A percentile compares a stretch with the other conserved stretches of the same genome.
These are phyloP conservation scores for Amazona vittata DNA, from an alignment of 2,113 vertebrate genomes.

Conservation along the genomic window DNA sequence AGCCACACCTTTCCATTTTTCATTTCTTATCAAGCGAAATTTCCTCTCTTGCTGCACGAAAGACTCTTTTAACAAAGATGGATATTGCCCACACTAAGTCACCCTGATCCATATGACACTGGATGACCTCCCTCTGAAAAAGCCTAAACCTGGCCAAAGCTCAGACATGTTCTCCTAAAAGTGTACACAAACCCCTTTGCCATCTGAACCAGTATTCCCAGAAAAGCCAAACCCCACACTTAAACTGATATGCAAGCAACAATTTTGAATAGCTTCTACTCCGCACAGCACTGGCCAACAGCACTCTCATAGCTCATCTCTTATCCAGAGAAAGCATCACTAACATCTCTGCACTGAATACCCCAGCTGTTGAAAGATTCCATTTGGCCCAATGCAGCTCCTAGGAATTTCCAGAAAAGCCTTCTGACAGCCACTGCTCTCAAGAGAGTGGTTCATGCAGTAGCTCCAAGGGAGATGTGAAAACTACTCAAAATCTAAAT, in stretches of 20 bases:
- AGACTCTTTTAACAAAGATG: background rate
- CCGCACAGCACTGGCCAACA: background rate
- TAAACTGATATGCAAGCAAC: background rate
- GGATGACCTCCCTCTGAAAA: background rate
- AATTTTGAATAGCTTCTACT: background rate
- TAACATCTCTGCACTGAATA: background rate
- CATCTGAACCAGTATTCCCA: background rate
- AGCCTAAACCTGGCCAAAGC: background rate
- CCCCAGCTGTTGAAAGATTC: background rate
- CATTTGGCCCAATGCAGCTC: background rate
- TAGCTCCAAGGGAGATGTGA: background rate
- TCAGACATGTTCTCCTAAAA: background rate
- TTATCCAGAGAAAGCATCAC: background rate
- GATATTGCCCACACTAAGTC: background rate
- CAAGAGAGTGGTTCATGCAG: background rate
- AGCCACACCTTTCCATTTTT: background rate
- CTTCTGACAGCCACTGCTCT: background rate
- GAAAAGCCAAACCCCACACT: background rate
- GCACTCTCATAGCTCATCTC: background rate
- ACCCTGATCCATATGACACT: background rate
- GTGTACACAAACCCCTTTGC: fast-evolving
- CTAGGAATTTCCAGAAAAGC: background rate
- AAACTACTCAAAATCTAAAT: background rate
- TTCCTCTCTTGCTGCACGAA: background rate
- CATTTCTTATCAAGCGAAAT: background rate